Percentiles rank a stretch among this genome's conserved stretches.
Evolutionary conservation across 2,797 vertebrate genomes (phyloP).

Genomic region (Dipus sagitta): DNA sequence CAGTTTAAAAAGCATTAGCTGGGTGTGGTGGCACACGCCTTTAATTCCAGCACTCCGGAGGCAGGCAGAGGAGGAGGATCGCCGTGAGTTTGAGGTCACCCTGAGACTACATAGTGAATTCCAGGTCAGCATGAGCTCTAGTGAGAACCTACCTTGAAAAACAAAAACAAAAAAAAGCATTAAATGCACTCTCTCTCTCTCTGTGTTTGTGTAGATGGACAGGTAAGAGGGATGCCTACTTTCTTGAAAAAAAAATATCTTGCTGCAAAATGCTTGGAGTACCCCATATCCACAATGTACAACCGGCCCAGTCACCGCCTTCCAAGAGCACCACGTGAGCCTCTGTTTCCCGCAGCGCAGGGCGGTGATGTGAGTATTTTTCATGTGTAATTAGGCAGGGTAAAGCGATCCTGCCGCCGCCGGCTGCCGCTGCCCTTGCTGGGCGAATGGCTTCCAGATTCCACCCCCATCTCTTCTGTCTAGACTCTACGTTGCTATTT

Average conservation of each 20-base stretch:
- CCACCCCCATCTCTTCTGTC: slow-evolving; percentile 93
- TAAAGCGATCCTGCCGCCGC: slow-evolving; percentile 91
- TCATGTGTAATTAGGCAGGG: slow-evolving; percentile 93
- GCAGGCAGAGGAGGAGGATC: no score
- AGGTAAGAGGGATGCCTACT: neutral
- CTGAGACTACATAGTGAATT: no score
- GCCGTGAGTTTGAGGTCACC: no score
- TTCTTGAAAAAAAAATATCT: neutral
- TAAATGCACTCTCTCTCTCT: neutral
- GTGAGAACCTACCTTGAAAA: no score
- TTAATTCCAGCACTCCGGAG: no score
- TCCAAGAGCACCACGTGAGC: slow-evolving; percentile 83
- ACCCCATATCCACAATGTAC: neutral
- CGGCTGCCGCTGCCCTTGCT: slow-evolving; percentile 88
- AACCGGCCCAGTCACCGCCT: slow-evolving; percentile 71
- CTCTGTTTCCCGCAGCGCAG: slow-evolving; percentile 87
- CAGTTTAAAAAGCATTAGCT: slow-evolving; percentile 73
- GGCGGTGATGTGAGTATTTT: slow-evolving; percentile 89
- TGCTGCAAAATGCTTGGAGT: neutral
- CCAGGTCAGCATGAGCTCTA: no score
- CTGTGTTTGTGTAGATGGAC: neutral
- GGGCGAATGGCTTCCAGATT: slow-evolving; percentile 94
- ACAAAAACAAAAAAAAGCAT: neutral
- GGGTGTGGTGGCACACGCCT: no score
- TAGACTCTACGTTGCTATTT: slow-evolving; percentile 94